Base-by-base conservation (phyloP, 2,888 invertebrate species). In the Neoscelio sp. region DNA sequence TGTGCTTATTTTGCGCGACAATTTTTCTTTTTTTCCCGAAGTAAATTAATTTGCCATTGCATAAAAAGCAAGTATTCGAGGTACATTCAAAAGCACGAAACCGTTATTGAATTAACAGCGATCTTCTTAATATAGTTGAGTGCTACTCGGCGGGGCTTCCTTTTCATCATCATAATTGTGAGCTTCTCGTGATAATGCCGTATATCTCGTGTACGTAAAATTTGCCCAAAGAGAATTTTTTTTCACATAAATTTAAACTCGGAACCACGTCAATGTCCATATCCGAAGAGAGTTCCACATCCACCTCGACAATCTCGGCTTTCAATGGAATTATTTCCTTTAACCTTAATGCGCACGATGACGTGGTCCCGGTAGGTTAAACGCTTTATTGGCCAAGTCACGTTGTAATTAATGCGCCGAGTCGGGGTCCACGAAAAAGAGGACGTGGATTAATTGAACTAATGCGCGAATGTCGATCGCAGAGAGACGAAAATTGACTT, bases 381-480 rank as follows among this genome's bases (percentile, higher is more conserved):
- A 78, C 46, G 62, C 73, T 67, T 73, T 67, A 78, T 73, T 67
- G 73, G 71, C 67, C 33, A 44, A 73, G 67, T 78, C 64, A 74
- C 73, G 68, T 62, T 60, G 67, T 67, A 78, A 78, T 78, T 78
- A 78, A 78, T 78, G 73, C 52, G 73, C 48, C 18, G 38, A 18
- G 38, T 38, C 17, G 23, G 33, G 46, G 33, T 26, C 13, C 54
- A 8, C 40, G 60, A 74, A 54, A 73, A 76, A 60, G 48, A 52
- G 62, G 71, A 79, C 67, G 68, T 60, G 56, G 42, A 82, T 82
- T 82, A 82, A 82, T 82, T 73, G 76, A 60, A 71, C 60, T 80
- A 80, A 82, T 80, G 78, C 64, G 68, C 65, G 42, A 40, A 26
- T 68, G 78, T 78, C 78, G 78, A 78, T 78, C 68, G 56, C 73